Percentiles rank a stretch among this genome's conserved stretches.
Evolutionary conservation across 2,113 vertebrate genomes (phyloP).

Genomic region (Pseudois nayaur): DNA sequence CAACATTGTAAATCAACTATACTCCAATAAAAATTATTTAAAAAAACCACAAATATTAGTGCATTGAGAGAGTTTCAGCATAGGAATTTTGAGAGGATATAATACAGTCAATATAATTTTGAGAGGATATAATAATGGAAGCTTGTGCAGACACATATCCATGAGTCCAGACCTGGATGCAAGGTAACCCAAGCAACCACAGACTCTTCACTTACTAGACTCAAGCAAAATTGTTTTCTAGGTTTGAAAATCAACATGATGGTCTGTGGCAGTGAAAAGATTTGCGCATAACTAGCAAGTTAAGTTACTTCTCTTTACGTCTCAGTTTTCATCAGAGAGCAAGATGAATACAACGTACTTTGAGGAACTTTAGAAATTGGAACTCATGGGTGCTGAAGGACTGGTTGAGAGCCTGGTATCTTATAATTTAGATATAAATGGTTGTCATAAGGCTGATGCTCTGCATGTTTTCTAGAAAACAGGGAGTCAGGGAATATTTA

Average conservation of each 20-base stretch:
- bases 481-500: constrained; percentile 47
- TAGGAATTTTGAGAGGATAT: not conserved
- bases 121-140: not conserved
- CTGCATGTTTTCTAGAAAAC: constrained; percentile 31
- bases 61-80: not conserved
- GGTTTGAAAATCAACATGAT: not conserved
- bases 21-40: not conserved
- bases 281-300: not conserved
- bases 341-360: not conserved
- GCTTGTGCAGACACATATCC: not conserved
- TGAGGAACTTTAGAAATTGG: not conserved
- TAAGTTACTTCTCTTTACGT: not conserved
- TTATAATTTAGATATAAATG: not conserved
- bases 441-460: not conserved
- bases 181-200: not conserved
- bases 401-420: not conserved
- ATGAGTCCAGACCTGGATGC: not conserved
- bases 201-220: not conserved
- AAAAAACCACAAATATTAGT: not conserved
- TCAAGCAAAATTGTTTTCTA: not conserved
- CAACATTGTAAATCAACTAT: not conserved
- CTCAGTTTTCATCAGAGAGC: not conserved
- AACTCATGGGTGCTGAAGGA: not conserved
- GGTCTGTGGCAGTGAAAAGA: not conserved
- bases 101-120: not conserved